phyloP scores from a whole-genome alignment of 2,113 vertebrate genomes.

The Sylvilagus bachmani region DNA sequence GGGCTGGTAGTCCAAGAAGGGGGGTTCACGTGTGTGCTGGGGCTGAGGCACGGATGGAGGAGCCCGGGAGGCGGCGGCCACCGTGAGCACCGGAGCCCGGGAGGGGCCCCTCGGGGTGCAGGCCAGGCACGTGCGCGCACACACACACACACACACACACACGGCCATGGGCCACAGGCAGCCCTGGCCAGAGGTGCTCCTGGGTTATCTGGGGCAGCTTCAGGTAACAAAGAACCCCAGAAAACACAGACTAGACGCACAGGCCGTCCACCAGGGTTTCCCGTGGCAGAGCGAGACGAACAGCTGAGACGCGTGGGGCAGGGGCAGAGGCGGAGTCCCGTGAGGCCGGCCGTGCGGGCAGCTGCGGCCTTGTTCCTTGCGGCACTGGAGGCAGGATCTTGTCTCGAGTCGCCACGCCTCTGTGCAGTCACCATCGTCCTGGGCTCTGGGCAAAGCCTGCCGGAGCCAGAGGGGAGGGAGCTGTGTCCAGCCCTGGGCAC shows the following conservation, averaged over 20 bases:
- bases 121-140: no score
- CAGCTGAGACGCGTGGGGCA: no score
- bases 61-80: not conserved
- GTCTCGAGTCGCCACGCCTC: not conserved
- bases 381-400: not conserved
- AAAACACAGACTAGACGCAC: not conserved
- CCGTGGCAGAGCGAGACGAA: not conserved
- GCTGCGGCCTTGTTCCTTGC: not conserved
- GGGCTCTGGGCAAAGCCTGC: no score
- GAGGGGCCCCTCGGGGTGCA: accelerated
- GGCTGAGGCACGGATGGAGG: not conserved
- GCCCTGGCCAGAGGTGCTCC: not conserved
- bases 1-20: not conserved
- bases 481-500: not conserved
- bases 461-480: not conserved
- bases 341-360: no score
- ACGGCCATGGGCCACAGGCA: not conserved
- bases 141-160: no score
- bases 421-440: no score
- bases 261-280: not conserved
- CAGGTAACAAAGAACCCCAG: not conserved
- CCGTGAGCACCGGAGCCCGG: not conserved
- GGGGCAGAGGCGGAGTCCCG: not conserved
- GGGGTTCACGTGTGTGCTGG: not conserved
- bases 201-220: accelerated